Evolutionary conservation across 1,140 invertebrate genomes (phyloP).

Genomic region (Zaprionus camerounensis): DNA sequence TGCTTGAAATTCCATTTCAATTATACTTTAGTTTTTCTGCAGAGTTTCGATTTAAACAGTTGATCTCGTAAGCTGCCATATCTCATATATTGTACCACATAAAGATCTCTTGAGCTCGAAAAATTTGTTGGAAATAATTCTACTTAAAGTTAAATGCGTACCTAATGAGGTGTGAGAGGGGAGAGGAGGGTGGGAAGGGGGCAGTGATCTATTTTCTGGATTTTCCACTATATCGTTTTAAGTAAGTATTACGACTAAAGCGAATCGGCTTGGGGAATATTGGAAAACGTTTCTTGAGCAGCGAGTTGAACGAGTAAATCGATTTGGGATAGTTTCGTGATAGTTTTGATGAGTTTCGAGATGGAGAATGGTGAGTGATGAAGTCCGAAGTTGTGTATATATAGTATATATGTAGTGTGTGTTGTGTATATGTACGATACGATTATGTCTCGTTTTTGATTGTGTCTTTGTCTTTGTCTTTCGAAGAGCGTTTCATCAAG

Average conservation of each 20-base stretch:
- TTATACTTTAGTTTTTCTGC: constrained; percentile 34
- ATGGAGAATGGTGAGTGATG: constrained; percentile 3
- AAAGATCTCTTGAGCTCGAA: constrained; percentile 60
- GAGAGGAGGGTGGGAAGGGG: constrained; percentile 8
- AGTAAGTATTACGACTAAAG: not conserved
- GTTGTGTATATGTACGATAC: constrained; percentile 6
- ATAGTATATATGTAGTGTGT: not conserved
- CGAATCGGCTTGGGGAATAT: constrained; percentile 5
- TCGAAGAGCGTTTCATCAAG: constrained; percentile 45
- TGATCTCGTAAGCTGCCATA: constrained; percentile 60
- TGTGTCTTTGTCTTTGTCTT: constrained; percentile 37
- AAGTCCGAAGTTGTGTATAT: not conserved
- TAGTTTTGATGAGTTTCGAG: constrained; percentile 9
- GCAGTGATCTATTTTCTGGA: constrained; percentile 60
- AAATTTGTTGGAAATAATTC: constrained; percentile 58
- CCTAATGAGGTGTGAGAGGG: constrained; percentile 30
- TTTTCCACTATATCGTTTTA: not conserved
- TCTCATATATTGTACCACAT: constrained; percentile 5
- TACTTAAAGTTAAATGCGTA: constrained; percentile 68
- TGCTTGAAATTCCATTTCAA: constrained; percentile 74
- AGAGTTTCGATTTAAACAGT: constrained; percentile 14
- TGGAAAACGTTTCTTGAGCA: constrained; percentile 59
- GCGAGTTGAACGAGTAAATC: constrained; percentile 34
- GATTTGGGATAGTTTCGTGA: constrained; percentile 4
- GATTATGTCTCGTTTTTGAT: constrained; percentile 26